A percentile compares a stretch with the other conserved stretches of the same genome.
These are phyloP conservation scores for Cryptosula pallasiana DNA, from an alignment of 2,888 invertebrate species.

Conservation along the genomic window DNA sequence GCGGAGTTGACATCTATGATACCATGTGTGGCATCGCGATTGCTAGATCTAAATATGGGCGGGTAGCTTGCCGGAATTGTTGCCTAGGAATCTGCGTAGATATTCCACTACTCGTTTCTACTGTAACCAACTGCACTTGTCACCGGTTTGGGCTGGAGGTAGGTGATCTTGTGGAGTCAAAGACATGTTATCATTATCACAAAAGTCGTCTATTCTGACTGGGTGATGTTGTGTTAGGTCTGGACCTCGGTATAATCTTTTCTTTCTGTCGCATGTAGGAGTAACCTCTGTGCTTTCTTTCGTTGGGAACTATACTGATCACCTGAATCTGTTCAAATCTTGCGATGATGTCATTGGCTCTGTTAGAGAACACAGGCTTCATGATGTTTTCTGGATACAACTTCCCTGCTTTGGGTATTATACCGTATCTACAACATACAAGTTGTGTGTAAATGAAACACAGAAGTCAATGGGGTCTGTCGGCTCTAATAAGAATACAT, in stretches of 20 bases:
- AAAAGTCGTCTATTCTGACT: neutral
- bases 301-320: neutral
- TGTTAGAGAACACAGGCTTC: neutral
- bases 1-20: too few species aligned
- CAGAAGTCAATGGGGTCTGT: too few species aligned
- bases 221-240: neutral
- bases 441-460: neutral
- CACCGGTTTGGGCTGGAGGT: too few species aligned
- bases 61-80: too few species aligned
- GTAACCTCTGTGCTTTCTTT: neutral
- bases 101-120: too few species aligned
- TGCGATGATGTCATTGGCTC: conserved; percentile 2
- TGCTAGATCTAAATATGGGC: too few species aligned
- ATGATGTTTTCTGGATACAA: conserved; percentile 9
- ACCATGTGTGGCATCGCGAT: too few species aligned
- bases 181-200: too few species aligned
- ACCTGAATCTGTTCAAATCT: conserved; percentile 23
- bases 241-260: neutral
- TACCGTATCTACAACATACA: conserved; percentile 6
- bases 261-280: neutral
- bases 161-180: too few species aligned
- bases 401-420: neutral
- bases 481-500: too few species aligned
- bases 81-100: too few species aligned
- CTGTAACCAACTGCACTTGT: too few species aligned